Evolutionary conservation across 2,113 vertebrate species (phyloP), one percentile per base, ranked within the genome.

Genomic region (Stegostoma tigrinum): DNA sequence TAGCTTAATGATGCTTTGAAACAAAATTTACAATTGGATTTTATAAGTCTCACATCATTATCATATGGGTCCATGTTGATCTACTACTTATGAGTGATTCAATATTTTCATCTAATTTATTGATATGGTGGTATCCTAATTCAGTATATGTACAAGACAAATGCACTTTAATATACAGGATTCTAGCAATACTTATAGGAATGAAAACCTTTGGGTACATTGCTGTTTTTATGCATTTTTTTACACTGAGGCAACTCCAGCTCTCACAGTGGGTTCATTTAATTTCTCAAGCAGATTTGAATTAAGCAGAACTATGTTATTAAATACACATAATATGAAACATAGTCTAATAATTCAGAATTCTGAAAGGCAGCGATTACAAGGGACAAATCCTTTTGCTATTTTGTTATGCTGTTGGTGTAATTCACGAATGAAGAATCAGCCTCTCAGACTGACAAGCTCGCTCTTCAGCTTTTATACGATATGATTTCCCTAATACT

Each of bases 391-490:
- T 55, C 95, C 75, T 64, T 86, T 86, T 95, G 78, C 55, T 96
- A 97, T 97, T 97, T 97, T 96, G 96, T 97, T 96, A 93, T 64
- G 93, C 96, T 96, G 30, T 96, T 97, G 70, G 95, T 95, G 96
- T 97, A 72, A 1, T 91, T 95, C 95, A 96, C 96, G 96, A 96
- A 96, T 96, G 96, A 96, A 96, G 96, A 96, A 95, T 96, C 96
- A 96, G 97, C 96, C 96, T 97, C 95, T 97, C 97, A 96, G 96
- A 96, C 96, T 95, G 90, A 96, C 97, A 96, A 96, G 97, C 97
- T 75, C 96, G 98, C 98, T 97, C 97, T 97, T 97, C 97, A 97
- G 97, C 97, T 98, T 99, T 99, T 98, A 97, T 98, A 98, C 97
- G 24, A 95, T 97, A 96, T 97, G 97, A 97, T 98, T 98, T 97